phyloP scores from a whole-genome alignment of 35 echinoderm and acorn worm species.

The Eucidaris tribuloides region DNA sequence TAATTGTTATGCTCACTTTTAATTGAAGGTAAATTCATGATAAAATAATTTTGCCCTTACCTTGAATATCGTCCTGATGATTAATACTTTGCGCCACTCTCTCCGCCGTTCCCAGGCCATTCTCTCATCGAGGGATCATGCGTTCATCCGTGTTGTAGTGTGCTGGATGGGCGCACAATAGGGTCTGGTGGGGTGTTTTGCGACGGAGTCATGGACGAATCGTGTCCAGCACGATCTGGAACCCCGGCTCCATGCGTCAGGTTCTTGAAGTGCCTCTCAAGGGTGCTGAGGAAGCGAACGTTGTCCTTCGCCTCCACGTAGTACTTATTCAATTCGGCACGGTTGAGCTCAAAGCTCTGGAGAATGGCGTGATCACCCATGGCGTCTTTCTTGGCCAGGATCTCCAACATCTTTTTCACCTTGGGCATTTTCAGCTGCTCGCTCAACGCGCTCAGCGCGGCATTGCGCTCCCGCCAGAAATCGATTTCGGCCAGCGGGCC shows the following conservation, averaged over 20 bases:
- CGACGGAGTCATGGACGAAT: slow-evolving; percentile 99
- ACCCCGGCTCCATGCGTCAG: slow-evolving; percentile 93
- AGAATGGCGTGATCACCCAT: slow-evolving; percentile 92
- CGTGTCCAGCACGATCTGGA: slow-evolving; percentile 93
- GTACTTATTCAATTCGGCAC: slow-evolving; percentile 94
- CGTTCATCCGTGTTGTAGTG: slow-evolving; percentile 99
- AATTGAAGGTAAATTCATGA: too few species aligned
- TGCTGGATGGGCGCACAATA: too few species aligned
- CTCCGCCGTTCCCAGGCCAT: slow-evolving; percentile 97
- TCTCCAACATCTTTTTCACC: slow-evolving; percentile 90
- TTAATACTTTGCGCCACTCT: slow-evolving; percentile 97
- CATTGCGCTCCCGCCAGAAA: slow-evolving; percentile 97
- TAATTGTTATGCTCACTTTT: too few species aligned
- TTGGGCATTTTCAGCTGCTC: slow-evolving; percentile 90
- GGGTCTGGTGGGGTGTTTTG: too few species aligned
- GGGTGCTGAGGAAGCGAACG: slow-evolving; percentile 92
- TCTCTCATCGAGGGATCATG: slow-evolving; percentile 96
- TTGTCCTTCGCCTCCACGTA: slow-evolving; percentile 99
- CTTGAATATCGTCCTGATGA: slow-evolving; percentile 99
- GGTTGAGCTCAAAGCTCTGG: slow-evolving; percentile 93
- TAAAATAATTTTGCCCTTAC: too few species aligned
- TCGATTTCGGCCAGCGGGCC: slow-evolving; percentile 96
- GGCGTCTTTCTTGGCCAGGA: slow-evolving; percentile 81
- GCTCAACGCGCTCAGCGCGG: slow-evolving; percentile 80
- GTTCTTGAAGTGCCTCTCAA: slow-evolving; percentile 98